A percentile compares a stretch with the other conserved stretches of the same genome.
These are phyloP conservation scores for pig (Sus scrofa) DNA, from an alignment of 2,113 vertebrate species.

Conservation along the genomic window T2T-Sscrofa CM000818.6:120933501-120934000, in stretches of 20 bases:
- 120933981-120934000: neutral
- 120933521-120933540: neutral
- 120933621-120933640: neutral
- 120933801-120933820: neutral
- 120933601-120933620: neutral
- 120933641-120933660: neutral
- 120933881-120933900: neutral
- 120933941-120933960: neutral
- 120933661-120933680: neutral
- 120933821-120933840: neutral
- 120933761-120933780: neutral
- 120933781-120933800: fast-evolving
- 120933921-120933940: neutral
- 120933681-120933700: neutral
- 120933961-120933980: neutral
- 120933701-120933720: neutral
- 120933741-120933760: neutral
- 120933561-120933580: neutral
- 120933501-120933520: neutral
- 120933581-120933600: neutral
- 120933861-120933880: neutral
- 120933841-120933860: neutral
- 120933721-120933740: neutral
- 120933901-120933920: neutral
- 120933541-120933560: neutral